phyloP scores from a whole-genome alignment of 2,888 invertebrate genomes.

The Aspidiotus destructor region DNA sequence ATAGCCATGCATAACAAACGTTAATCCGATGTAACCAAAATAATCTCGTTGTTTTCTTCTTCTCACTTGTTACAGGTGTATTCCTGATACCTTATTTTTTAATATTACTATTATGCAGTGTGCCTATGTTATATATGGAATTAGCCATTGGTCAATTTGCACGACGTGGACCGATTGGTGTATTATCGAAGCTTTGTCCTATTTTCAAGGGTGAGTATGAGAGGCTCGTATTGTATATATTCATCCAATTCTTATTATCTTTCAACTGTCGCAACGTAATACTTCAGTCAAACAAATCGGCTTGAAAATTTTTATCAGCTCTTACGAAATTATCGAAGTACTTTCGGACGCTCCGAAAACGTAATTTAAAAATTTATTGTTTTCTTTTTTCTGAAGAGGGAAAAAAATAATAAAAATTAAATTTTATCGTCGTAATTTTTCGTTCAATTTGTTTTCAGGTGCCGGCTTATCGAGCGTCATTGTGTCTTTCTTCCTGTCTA shows the following conservation, averaged over 20 bases:
- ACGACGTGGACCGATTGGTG: constrained; percentile 82
- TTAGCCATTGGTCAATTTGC: constrained; percentile 86
- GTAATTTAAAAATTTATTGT: neutral
- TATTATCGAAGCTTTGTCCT: constrained; percentile 82
- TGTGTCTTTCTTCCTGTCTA: constrained; percentile 88
- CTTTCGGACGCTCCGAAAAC: neutral
- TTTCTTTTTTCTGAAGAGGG: neutral
- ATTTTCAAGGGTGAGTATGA: constrained; percentile 68
- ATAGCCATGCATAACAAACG: too few relatives aligned
- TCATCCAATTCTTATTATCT: neutral
- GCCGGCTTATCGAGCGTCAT: constrained; percentile 88
- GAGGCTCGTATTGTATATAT: too few relatives aligned
- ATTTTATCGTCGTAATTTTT: neutral
- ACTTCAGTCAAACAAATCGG: too few relatives aligned
- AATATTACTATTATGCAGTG: constrained; percentile 79
- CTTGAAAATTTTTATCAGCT: too few relatives aligned
- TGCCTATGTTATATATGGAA: constrained; percentile 91
- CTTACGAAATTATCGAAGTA: too few relatives aligned
- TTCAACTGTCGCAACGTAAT: neutral
- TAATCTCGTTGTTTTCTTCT: constrained; percentile 5
- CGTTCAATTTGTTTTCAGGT: constrained; percentile 51
- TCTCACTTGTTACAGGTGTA: constrained; percentile 57
- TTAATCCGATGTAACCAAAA: neutral
- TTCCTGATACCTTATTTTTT: constrained; percentile 91
- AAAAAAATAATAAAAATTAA: constrained; percentile 5